Evolutionary conservation across 2,888 invertebrate genomes (phyloP), one percentile per base, ranked within the genome.

Genomic region (Drosophila neutralis): DNA sequence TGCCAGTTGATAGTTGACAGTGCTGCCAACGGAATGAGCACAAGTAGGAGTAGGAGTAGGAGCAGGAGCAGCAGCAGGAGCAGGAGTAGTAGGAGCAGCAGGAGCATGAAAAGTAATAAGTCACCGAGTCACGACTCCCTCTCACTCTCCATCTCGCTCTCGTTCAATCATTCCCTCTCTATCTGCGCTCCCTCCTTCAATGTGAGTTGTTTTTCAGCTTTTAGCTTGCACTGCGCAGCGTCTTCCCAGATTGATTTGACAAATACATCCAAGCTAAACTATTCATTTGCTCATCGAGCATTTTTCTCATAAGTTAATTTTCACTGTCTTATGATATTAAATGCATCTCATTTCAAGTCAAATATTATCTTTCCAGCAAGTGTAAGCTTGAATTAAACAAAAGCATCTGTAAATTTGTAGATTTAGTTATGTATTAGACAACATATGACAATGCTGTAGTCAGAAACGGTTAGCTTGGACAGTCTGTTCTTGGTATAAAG

Each of bases 21-120:
- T 33, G 57, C 64, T 48, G 40, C 49, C 13, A 27, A n/a, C 13
- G 40, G 52, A 18, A 45, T n/a, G 27, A 35, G 49, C 27, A 27
- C 15, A 11, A 21, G 11, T 7, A 18, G 18, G 5, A 49, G 29
- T 3, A n/a, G 13, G 40, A 38, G 29, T 13, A 8, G 49, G 29
- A 49, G 35, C 0, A 35, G 35, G 2, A 13, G 45, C 0, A 11
- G 4, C 5, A 21, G 29, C 0, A n/a, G 7, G 56, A 38, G n/a
- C 2, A 7, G 29, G 38, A 15, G 38, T 15, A 13, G 65, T 35
- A 45, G 63, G 42, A 76, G 71, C 60, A 54, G 62, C 65, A 68
- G 68, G 72, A 73, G 59, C 78, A 78, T 67, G 73, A 73, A 76
- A 80, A 78, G 85, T 90, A 90, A 90, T 90, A 87, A 87, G 90